phyloP scores from a whole-genome alignment of 2,797 vertebrate genomes.

The Coregonus ussuriensis region DNA sequence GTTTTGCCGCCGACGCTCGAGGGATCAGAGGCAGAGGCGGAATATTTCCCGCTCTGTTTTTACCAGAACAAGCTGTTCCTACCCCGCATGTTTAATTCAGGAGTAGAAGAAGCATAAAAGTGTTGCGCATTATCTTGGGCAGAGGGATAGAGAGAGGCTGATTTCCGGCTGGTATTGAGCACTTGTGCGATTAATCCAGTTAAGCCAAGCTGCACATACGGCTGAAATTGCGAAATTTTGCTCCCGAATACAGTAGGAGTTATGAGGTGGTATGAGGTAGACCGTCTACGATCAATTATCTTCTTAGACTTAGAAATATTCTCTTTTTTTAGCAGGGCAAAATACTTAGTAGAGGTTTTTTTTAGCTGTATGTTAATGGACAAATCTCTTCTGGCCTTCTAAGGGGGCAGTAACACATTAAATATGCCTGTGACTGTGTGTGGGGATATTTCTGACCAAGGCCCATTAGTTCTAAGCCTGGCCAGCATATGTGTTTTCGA shows the following conservation, averaged over 20 bases:
- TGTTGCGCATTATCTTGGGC: constrained; percentile 59
- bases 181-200: constrained; percentile 65
- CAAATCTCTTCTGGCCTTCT: constrained; percentile 9
- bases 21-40: constrained; percentile 40
- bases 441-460: neutral
- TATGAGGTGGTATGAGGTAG: neutral
- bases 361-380: constrained; percentile 32
- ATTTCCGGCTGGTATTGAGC: constrained; percentile 55
- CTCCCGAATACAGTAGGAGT: neutral
- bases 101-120: constrained; percentile 60
- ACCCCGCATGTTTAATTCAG: constrained; percentile 74
- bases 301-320: constrained; percentile 6
- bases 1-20: constrained; percentile 38
- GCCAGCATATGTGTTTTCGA: neutral
- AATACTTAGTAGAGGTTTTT: neutral
- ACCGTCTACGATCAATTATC: neutral
- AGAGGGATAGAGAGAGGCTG: constrained; percentile 38
- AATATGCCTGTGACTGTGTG: neutral
- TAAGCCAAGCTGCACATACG: constrained; percentile 37
- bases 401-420: neutral
- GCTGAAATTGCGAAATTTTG: neutral
- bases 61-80: constrained; percentile 53
- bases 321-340: constrained; percentile 8
- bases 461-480: neutral
- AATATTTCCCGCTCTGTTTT: constrained; percentile 20